These are phyloP conservation scores for Eledona agricola DNA, from an alignment of 2,888 invertebrate genomes.

Conservation along the genomic window DNA sequence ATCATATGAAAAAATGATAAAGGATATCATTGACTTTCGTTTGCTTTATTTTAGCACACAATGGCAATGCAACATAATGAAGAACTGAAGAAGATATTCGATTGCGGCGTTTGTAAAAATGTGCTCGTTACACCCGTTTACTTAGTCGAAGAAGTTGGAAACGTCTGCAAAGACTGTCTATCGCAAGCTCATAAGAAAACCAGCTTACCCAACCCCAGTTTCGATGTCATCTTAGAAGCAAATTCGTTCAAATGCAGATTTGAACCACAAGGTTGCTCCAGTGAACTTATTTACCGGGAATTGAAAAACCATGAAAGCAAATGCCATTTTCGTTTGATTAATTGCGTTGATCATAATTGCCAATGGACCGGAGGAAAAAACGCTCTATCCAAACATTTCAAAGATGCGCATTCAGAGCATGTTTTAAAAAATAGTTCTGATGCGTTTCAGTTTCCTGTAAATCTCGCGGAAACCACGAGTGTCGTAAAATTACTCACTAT, in stretches of 20 bases:
- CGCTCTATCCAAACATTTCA: slow-evolving; percentile 10
- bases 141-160: slow-evolving; percentile 11
- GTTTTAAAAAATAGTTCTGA: not conserved
- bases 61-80: too few relatives aligned
- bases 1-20: too few relatives aligned
- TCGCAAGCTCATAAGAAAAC: not conserved
- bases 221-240: slow-evolving; percentile 4
- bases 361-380: slow-evolving; percentile 3
- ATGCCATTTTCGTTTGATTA: slow-evolving; percentile 5
- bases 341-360: slow-evolving; percentile 4
- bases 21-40: too few relatives aligned
- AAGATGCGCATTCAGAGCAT: slow-evolving; percentile 8
- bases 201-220: not conserved
- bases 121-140: slow-evolving; percentile 5
- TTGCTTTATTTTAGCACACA: too few relatives aligned
- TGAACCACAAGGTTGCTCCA: slow-evolving; percentile 2
- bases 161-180: slow-evolving; percentile 9
- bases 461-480: not conserved
- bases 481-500: slow-evolving; percentile 1
- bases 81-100: slow-evolving; percentile 6
- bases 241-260: slow-evolving; percentile 6
- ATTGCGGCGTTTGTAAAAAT: slow-evolving; percentile 8
- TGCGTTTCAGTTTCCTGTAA: slow-evolving; percentile 3
- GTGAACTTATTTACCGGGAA: not conserved
- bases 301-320: slow-evolving; percentile 6